A percentile compares a stretch with the other conserved stretches of the same genome.
These are phyloP conservation scores for Philonicus albiceps DNA, from an alignment of 2,888 invertebrate genomes.

Conservation along the genomic window DNA sequence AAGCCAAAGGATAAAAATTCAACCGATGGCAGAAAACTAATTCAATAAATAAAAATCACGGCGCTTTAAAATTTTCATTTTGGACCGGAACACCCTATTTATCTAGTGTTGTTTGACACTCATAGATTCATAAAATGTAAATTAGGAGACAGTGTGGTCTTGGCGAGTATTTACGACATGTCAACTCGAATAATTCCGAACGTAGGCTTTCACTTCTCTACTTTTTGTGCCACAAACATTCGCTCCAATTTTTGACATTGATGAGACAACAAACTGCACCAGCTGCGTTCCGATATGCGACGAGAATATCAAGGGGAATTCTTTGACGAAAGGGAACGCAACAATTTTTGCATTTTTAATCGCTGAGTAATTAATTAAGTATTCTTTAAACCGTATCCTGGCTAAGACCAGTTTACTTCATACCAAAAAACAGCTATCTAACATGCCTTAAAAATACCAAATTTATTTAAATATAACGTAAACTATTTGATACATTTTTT, in stretches of 20 bases:
- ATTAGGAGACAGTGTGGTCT: constrained; percentile 43
- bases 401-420: no score
- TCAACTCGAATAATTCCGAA: constrained; percentile 47
- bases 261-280: constrained; percentile 4
- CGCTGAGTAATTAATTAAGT: background rate
- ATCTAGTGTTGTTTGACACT: constrained; percentile 50
- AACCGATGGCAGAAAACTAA: constrained; percentile 7
- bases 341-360: background rate
- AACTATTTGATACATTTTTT: no score
- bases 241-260: constrained; percentile 5
- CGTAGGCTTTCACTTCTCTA: constrained; percentile 13
- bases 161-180: constrained; percentile 43
- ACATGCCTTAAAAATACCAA: no score
- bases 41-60: constrained; percentile 46
- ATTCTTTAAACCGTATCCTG: background rate
- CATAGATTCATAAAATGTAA: constrained; percentile 50
- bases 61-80: constrained; percentile 24
- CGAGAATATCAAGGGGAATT: background rate
- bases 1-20: background rate
- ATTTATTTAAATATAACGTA: no score
- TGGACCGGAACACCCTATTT: constrained; percentile 43
- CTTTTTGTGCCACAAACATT: background rate
- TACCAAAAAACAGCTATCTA: no score
- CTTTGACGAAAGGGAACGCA: background rate
- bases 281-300: background rate